Evolutionary conservation across 2,888 invertebrate species (phyloP), one percentile per base, ranked within the genome.

Genomic region (Erynnis tages): DNA sequence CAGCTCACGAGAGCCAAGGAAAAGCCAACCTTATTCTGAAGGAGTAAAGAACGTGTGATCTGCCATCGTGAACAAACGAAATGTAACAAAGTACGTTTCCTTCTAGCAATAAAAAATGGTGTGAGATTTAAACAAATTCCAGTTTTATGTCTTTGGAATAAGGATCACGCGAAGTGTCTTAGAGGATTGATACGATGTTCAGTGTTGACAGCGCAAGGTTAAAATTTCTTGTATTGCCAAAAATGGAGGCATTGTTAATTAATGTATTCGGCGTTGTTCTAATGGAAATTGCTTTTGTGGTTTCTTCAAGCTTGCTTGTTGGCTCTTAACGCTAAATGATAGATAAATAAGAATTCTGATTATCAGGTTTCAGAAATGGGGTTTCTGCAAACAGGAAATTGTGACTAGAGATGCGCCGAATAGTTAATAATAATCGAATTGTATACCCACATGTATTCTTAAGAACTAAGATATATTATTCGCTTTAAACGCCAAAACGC

Each of bases 231-330:
- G 37, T 25, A 35, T 46, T 46, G 11, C 47, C 47, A 47, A 37
- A 47, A 47, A 47, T 47, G 37, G 37, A 37, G 46, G 46, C 35
- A 17, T 29, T 38, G 37, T 47, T 47, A 47, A 47, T 47, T 47
- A 38, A 38, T 47, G 37, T 47, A 23, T 47, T 29, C 11, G 17
- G 6, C 19, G 37, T 47, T 37, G 46, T 47, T 47, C 37, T 47
- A 47, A 47, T 38, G 47, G 37, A 47, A 47, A 47, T 47, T 38
- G 37, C 47, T 37, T 21, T 47, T 29, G 47, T 38, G 37, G 35
- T 35, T 14, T 47, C 11, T 35, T 25, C 46, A 34, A 16, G 34
- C 47, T 47, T 19, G 17, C 34, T 47, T n/a, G 29, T 7, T 7
- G 6, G n/a, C n/a, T n/a, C n/a, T n/a, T n/a, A n/a, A n/a, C n/a